Percentiles rank a stretch among this genome's conserved stretches.
These are phyloP conservation scores for Baccha elongata DNA, from an alignment of 2,888 invertebrate species.

Conservation along the genomic window DNA sequence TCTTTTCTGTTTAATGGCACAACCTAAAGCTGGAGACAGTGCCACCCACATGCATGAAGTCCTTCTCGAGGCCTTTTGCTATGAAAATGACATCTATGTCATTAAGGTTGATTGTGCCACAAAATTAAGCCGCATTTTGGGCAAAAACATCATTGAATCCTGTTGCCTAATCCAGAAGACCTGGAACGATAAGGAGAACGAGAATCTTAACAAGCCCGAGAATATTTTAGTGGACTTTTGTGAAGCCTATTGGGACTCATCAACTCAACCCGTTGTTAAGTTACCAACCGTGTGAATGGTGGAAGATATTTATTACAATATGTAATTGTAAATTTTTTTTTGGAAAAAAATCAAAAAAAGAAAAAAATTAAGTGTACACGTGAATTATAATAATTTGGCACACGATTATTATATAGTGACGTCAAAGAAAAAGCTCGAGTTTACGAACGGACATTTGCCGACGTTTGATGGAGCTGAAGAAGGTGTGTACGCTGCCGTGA, in stretches of 20 bases:
- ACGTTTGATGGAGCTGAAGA: slow-evolving; percentile 52
- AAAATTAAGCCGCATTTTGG: slow-evolving; percentile 83
- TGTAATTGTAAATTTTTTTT: slow-evolving; percentile 54
- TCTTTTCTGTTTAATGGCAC: slow-evolving; percentile 87
- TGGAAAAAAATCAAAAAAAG: slow-evolving; percentile 39
- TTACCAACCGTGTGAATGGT: slow-evolving; percentile 85
- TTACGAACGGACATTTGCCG: slow-evolving; percentile 66
- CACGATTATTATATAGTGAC: slow-evolving; percentile 26
- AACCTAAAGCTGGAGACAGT: slow-evolving; percentile 87
- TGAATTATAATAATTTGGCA: slow-evolving; percentile 39
- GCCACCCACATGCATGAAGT: slow-evolving; percentile 91
- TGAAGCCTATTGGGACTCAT: slow-evolving; percentile 86
- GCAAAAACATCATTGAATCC: slow-evolving; percentile 83
- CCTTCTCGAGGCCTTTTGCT: slow-evolving; percentile 89
- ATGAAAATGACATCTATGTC: slow-evolving; percentile 90
- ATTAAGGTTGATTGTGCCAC: slow-evolving; percentile 86
- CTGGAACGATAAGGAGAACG: slow-evolving; percentile 81
- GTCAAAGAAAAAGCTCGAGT: slow-evolving; percentile 34
- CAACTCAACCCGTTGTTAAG: slow-evolving; percentile 86
- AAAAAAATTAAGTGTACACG: slow-evolving; percentile 32
- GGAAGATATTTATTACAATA: slow-evolving; percentile 58
- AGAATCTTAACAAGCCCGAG: slow-evolving; percentile 85
- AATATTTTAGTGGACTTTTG: slow-evolving; percentile 87
- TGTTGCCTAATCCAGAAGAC: slow-evolving; percentile 82
- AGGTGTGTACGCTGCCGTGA: slow-evolving; percentile 4